Base-by-base conservation (phyloP, 2,888 invertebrate species). In the Chydorus sphaericus region DNA sequence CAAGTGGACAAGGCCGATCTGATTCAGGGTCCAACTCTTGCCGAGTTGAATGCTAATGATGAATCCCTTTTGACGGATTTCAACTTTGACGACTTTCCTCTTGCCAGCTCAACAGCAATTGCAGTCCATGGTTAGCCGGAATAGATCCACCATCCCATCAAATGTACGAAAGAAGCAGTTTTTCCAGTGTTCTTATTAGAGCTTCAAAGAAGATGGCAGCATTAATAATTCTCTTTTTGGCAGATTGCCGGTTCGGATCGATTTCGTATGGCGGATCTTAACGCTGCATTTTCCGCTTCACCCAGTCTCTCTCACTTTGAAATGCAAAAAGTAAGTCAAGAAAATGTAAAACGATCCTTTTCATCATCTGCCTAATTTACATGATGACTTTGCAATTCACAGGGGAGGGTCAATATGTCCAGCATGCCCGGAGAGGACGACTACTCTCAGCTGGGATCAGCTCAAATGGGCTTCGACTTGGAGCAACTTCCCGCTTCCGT, bases 1-100 rank as follows among this genome's bases (percentile, higher is more conserved):
- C 82, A 87, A 75, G 85, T 88, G 51, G 89, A 90, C 69, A 86
- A 88, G 71, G 80, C 85, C 37, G 89, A 89, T 71, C 74, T 86
- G 60, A 84, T 89, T 63, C 81, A 86, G 69, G 80, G 85, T 4
- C 84, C 88, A 1, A 88, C 88, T 60, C 74, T 91, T 56, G 86
- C 87, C 0, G 89, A 90, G 67, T 70, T 91, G 54, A 87, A 87
- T 71, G 83, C 85, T 18, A 87, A 87, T 64, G 87, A 87, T 61
- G 88, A 89, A 62, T 83, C 82, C 33, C 75, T 89, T 44, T 68
- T 86, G 56, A 86, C 85, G 66, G 88, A 88, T 70, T 76, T 90
- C 61, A 89, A 85, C 70, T 86, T 90, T 69, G 89, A 89, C 67
- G 89, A 89, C 68, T 71, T 90, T 49, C n/a, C n/a, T n/a, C n/a